A percentile compares a stretch with the other conserved stretches of the same genome.
Evolutionary conservation across 2,888 invertebrate genomes (phyloP).

Genomic region (Automeris io): DNA sequence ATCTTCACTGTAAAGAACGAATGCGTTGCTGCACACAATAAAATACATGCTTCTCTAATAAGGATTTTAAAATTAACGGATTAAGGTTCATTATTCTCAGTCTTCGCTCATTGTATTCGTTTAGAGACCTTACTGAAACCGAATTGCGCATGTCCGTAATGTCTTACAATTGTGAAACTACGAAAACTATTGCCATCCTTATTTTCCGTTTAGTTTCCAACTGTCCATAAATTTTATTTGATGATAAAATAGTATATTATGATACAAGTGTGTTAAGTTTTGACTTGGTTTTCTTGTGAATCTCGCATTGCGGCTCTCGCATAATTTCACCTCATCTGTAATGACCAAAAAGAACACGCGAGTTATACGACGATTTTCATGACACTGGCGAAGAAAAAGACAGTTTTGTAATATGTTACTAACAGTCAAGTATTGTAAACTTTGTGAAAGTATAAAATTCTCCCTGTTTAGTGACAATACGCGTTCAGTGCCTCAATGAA

Average conservation of each 20-base stretch:
- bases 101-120: conserved; percentile 31
- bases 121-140: conserved; percentile 33
- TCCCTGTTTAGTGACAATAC: too few relatives aligned
- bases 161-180: conserved; percentile 52
- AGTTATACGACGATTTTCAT: too few relatives aligned
- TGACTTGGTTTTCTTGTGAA: too few relatives aligned
- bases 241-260: conserved; percentile 10
- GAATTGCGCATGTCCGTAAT: conserved; percentile 66
- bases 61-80: conserved; percentile 27
- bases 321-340: too few relatives aligned
- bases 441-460: too few relatives aligned
- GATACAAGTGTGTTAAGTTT: too few relatives aligned
- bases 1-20: conserved; percentile 41
- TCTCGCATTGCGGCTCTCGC: too few relatives aligned
- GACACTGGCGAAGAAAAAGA: too few relatives aligned
- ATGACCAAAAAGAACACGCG: too few relatives aligned
- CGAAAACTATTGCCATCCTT: conserved; percentile 65
- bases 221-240: conserved; percentile 9
- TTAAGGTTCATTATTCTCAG: conserved; percentile 37
- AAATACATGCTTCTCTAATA: conserved; percentile 25
- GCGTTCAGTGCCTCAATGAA: too few relatives aligned
- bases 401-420: too few relatives aligned
- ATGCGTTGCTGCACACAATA: conserved; percentile 55
- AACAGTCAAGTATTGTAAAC: too few relatives aligned
- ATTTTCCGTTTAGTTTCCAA: conserved; percentile 49